A percentile compares a stretch with the other conserved stretches of the same genome.
Evolutionary conservation across 2,797 vertebrate genomes (phyloP).

Genomic region (Rousettus madagascariensis): DNA sequence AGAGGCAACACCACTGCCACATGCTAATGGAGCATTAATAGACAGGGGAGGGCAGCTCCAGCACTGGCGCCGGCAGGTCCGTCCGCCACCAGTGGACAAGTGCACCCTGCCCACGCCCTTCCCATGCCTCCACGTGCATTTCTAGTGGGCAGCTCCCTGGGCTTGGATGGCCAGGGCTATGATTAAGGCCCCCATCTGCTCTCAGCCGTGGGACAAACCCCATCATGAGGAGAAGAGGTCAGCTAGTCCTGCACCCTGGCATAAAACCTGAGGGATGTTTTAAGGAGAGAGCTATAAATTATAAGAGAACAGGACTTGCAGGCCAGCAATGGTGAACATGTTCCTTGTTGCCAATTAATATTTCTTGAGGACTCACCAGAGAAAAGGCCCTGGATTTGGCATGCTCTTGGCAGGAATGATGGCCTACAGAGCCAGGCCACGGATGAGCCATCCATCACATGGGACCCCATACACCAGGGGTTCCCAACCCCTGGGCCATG

Average conservation of each 20-base stretch:
- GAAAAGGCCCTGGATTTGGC: not conserved
- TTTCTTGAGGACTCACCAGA: not conserved
- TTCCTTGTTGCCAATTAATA: not conserved
- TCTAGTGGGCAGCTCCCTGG: not conserved
- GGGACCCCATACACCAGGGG: accelerated
- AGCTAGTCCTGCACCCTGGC: not conserved
- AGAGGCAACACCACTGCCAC: conserved; percentile 60
- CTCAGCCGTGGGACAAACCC: not conserved
- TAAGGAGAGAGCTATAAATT: conserved; percentile 2
- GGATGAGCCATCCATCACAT: not conserved
- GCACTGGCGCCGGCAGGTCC: not conserved
- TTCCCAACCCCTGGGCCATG: no score
- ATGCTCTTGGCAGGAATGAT: not conserved
- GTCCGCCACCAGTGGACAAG: not conserved
- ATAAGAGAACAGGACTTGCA: not conserved
- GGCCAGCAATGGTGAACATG: not conserved
- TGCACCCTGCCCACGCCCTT: not conserved
- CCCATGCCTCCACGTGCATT: not conserved
- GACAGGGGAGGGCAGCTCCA: conserved; percentile 42
- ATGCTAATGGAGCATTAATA: conserved; percentile 74
- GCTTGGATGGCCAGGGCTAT: not conserved
- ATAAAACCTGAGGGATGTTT: not conserved
- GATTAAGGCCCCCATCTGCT: not conserved
- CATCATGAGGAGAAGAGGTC: not conserved
- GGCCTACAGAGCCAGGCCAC: not conserved